Evolutionary conservation across 1,140 invertebrate species (phyloP).

Genomic region (Aphaenogaster rudis): DNA sequence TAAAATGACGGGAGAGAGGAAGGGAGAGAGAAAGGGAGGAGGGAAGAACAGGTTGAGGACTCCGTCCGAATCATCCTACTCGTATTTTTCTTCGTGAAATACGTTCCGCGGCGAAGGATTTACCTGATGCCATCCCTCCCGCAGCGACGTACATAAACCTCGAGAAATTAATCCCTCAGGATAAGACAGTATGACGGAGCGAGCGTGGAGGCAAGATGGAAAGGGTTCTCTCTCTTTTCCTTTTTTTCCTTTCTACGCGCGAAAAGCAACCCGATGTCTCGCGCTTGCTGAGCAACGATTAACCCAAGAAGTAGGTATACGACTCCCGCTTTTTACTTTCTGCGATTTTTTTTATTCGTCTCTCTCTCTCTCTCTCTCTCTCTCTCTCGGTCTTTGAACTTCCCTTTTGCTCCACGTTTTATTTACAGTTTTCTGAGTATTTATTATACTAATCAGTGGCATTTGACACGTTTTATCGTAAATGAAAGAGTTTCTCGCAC

Average conservation of each 20-base stretch:
- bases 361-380: background rate
- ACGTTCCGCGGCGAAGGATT: conserved; percentile 73
- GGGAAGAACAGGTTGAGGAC: conserved; percentile 8
- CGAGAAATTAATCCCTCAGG: conserved; percentile 80
- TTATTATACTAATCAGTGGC: background rate
- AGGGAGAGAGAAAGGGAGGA: background rate
- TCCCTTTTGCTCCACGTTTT: conserved; percentile 22
- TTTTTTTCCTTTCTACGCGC: conserved; percentile 69
- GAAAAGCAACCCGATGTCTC: conserved; percentile 72
- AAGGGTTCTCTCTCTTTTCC: conserved; percentile 27
- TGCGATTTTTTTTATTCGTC: conserved; percentile 35
- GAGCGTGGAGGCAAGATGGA: conserved; percentile 69
- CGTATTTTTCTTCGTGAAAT: conserved; percentile 74
- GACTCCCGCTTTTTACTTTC: conserved; percentile 44
- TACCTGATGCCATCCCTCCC: conserved; percentile 70
- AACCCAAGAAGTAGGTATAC: conserved; percentile 77
- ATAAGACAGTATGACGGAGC: conserved; percentile 79
- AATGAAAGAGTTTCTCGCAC: background rate
- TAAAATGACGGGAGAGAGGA: conserved; percentile 50
- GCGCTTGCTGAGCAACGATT: conserved; percentile 77
- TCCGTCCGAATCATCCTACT: conserved; percentile 66
- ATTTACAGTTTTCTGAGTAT: background rate
- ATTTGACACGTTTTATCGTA: background rate
- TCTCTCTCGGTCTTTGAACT: background rate
- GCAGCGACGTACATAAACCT: conserved; percentile 77